Percentiles rank a stretch among this genome's conserved stretches.
These are phyloP conservation scores for Pilophorus perplexus DNA, from an alignment of 2,888 invertebrate species.

Conservation along the genomic window DNA sequence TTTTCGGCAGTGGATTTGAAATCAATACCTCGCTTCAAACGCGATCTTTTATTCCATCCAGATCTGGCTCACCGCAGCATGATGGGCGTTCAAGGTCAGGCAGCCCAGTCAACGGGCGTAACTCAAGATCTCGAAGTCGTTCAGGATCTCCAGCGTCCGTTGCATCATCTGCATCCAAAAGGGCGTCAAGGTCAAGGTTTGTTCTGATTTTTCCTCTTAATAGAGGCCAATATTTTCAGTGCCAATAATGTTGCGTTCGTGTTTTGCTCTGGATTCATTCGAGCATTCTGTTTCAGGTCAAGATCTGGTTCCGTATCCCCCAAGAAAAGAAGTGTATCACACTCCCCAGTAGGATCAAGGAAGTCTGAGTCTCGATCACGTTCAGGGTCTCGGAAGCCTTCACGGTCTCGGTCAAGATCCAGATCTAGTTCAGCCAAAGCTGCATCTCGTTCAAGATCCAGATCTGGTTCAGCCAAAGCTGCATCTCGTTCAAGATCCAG, in stretches of 20 bases:
- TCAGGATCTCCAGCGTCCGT: conserved; percentile 20
- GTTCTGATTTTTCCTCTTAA: no score
- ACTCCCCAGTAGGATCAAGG: conserved; percentile 47
- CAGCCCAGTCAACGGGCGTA: neutral
- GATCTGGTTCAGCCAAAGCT: conserved; percentile 47
- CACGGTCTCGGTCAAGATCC: conserved; percentile 46
- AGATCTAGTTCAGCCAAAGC: conserved; percentile 34
- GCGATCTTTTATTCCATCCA: no score
- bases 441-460: conserved; percentile 45
- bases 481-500: conserved; percentile 49
- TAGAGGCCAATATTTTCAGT: no score
- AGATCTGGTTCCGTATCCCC: conserved; percentile 20
- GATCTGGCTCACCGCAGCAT: conserved; percentile 20
- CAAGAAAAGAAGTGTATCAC: conserved; percentile 25
- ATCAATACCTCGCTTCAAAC: no score
- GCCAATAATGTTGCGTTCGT: neutral
- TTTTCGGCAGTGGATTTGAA: no score
- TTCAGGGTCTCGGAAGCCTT: conserved; percentile 50
- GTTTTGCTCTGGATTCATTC: no score
- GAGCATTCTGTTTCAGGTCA: neutral
- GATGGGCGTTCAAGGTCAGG: neutral
- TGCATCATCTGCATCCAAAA: neutral
- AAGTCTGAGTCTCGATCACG: conserved; percentile 49
- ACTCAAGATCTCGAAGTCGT: conserved; percentile 25
- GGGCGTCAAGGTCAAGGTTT: neutral